A percentile compares a stretch with the other conserved stretches of the same genome.
Conservation (phyloP, 2,797 vertebrate genomes). For the Oryzias dopingdopingensis region DNA sequence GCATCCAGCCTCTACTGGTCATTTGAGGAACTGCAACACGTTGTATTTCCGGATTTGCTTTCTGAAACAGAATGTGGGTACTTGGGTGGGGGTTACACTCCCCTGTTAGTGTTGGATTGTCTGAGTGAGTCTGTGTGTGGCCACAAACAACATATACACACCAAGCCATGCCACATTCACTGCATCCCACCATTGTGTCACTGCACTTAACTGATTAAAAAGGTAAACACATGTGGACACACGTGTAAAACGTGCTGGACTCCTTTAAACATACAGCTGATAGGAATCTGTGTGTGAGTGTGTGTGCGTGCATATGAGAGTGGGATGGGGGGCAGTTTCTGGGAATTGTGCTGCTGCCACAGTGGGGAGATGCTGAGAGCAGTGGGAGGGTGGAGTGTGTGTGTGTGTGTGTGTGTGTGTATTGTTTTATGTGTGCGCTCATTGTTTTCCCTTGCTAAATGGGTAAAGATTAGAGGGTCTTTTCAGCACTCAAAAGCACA, state of each 20-base stretch:
- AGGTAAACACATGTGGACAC: slow-evolving; percentile 53
- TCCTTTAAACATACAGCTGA: slow-evolving; percentile 40
- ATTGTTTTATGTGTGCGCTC: slow-evolving; percentile 18
- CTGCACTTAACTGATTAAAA: slow-evolving; percentile 44
- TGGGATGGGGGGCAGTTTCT: slow-evolving; percentile 55
- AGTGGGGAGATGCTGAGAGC: slow-evolving; percentile 46
- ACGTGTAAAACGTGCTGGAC: slow-evolving; percentile 51
- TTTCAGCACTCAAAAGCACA: slow-evolving; percentile 45
- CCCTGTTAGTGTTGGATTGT: background rate
- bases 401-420: slow-evolving; percentile 5
- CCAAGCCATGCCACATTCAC: slow-evolving; percentile 18
- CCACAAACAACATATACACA: slow-evolving; percentile 13
- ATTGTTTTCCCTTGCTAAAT: slow-evolving; percentile 52
- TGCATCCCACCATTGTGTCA: slow-evolving; percentile 59
- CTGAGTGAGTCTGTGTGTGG: slow-evolving; percentile 11
- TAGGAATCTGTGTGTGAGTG: slow-evolving; percentile 45
- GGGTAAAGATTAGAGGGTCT: slow-evolving; percentile 46
- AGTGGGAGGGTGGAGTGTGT: slow-evolving; percentile 42
- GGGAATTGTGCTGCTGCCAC: slow-evolving; percentile 63
- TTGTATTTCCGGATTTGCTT: no score
- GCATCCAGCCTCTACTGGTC: no score
- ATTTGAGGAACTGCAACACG: no score
- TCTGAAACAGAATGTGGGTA: no score
- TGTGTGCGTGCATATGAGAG: slow-evolving; percentile 2
- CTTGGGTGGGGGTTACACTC: slow-evolving; percentile 1